phyloP scores from a whole-genome alignment of 1,140 invertebrate species.

The Philopotamus ludificatus region DNA sequence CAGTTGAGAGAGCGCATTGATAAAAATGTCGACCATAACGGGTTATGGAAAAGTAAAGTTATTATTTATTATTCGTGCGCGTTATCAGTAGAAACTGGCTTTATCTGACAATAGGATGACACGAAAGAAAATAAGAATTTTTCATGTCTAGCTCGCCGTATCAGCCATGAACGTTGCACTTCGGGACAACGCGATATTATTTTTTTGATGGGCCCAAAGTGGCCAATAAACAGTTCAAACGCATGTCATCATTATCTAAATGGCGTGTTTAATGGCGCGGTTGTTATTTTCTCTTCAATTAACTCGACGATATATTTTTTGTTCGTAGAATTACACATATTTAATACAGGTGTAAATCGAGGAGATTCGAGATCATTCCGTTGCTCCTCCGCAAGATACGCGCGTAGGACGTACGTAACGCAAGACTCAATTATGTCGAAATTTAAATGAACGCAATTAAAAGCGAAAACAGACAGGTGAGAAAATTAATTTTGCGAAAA shows the following conservation, averaged over 20 bases:
- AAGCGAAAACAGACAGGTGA: neutral
- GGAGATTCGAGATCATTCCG: too few relatives aligned
- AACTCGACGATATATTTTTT: slow-evolving; percentile 30
- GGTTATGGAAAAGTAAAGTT: too few relatives aligned
- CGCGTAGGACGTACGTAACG: too few relatives aligned
- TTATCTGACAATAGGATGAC: too few relatives aligned
- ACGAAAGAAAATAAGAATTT: neutral
- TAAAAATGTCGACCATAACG: too few relatives aligned
- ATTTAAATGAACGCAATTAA: neutral
- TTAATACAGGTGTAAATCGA: too few relatives aligned
- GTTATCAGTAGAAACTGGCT: too few relatives aligned
- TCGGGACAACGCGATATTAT: slow-evolving; percentile 8
- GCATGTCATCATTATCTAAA: slow-evolving; percentile 33
- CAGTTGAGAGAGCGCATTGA: too few relatives aligned
- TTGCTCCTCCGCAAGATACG: too few relatives aligned
- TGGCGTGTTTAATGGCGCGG: slow-evolving; percentile 31
- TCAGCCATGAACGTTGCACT: slow-evolving; percentile 14
- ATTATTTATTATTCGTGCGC: too few relatives aligned
- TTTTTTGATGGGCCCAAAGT: slow-evolving; percentile 27
- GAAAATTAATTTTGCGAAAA: neutral
- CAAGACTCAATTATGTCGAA: neutral
- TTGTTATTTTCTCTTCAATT: slow-evolving; percentile 33
- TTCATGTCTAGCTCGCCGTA: neutral
- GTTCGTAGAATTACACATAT: too few relatives aligned
- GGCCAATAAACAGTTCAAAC: slow-evolving; percentile 36